Base-by-base conservation (phyloP, 2,888 invertebrate genomes). In the Dryocosmus kuriphilus region DNA sequence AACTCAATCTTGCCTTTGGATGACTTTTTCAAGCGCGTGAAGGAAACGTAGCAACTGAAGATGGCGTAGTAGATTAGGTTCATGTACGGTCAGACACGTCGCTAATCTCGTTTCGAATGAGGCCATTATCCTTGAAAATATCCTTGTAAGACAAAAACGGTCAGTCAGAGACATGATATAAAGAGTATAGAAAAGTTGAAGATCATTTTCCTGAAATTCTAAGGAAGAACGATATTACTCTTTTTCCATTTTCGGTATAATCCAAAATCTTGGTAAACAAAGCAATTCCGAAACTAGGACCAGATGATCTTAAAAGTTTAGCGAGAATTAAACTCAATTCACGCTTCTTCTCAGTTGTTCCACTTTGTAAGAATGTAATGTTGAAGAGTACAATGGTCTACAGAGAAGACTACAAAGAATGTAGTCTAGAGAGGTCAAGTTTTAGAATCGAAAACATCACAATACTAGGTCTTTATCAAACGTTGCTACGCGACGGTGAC, bases 401-500 rank as follows among this genome's bases (percentile, higher is more conserved):
- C n/a, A n/a, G n/a, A n/a, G n/a, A n/a, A n/a, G n/a, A 22, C n/a
- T 55, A 9, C 7, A 22, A 22, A 55, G 51, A 51, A 51, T 22
- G 3, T 22, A 55, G 51, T 19, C 22, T n/a, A 27, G 60, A 60
- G 11, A 11, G 60, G 27, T 24, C 60, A 27, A 60, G 27, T 60
- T 27, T 27, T 60, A 7, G 11, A 24, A 27, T 62, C 27, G 51
- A 61, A 57, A 65, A 57, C 67, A 30, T 27, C 22, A 14, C 22
- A 77, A 79, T 62, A 35, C 30, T 51, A 51, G 71, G 46, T 71
- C 71, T 71, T 85, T 86, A 85, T 86, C 85, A 85, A 84, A 83
- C 82, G 85, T 83, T 76, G 84, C 84, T 24, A 27, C 60, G 60
- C 27, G 82, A 83, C 82, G 85, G 84, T 88, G 89, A 89, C 89